phyloP scores from a whole-genome alignment of 2,113 vertebrate species.

The Oncorhynchus keta region DNA sequence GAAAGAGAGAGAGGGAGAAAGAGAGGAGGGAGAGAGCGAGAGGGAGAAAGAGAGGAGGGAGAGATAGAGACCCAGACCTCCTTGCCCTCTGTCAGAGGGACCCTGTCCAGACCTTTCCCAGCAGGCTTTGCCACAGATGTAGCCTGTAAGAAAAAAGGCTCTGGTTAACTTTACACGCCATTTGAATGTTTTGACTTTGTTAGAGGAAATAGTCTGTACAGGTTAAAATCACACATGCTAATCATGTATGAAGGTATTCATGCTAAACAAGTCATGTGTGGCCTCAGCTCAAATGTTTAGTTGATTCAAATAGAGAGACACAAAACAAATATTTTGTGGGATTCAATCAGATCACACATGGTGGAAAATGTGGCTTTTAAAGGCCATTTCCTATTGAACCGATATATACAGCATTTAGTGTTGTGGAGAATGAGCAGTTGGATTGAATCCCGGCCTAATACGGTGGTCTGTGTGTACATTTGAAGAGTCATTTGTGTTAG shows the following conservation, averaged over 20 bases:
- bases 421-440: too few relatives aligned
- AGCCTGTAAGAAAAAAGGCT: slow-evolving; percentile 69
- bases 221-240: slow-evolving; percentile 49
- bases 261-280: slow-evolving; percentile 28
- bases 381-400: too few relatives aligned
- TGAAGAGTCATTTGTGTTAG: too few relatives aligned
- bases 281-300: slow-evolving; percentile 8
- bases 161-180: slow-evolving; percentile 73
- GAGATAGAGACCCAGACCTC: slow-evolving; percentile 53
- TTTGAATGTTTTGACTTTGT: slow-evolving; percentile 75
- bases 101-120: slow-evolving; percentile 69
- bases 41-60: slow-evolving; percentile 11
- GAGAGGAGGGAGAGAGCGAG: background rate
- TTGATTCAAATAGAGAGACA: background rate
- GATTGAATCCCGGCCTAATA: too few relatives aligned
- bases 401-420: too few relatives aligned
- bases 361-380: too few relatives aligned
- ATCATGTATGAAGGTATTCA: slow-evolving; percentile 61
- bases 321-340: too few relatives aligned
- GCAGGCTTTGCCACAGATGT: slow-evolving; percentile 54
- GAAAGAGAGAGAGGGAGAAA: background rate
- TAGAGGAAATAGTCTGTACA: slow-evolving; percentile 65
- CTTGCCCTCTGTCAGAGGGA: slow-evolving; percentile 66
- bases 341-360: too few relatives aligned
- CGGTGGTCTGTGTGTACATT: too few relatives aligned